phyloP scores from a whole-genome alignment of 92 coral and sea anemone genomes.

The Palythoa caribaeorum region DNA sequence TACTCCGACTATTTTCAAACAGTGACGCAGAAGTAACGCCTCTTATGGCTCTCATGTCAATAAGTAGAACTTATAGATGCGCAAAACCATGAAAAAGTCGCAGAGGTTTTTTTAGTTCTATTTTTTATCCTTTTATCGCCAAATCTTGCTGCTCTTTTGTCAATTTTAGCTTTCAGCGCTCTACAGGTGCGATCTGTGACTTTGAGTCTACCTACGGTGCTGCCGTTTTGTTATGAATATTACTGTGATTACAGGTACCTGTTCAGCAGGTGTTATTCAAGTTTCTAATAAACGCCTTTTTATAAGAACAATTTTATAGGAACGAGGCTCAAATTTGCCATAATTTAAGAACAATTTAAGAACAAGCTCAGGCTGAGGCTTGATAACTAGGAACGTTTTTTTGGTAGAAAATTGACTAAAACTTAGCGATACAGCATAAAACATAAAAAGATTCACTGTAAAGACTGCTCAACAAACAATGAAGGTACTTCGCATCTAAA shows the following conservation, averaged over 20 bases:
- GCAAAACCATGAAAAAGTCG: background rate
- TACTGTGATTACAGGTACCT: background rate
- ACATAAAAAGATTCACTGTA: no score
- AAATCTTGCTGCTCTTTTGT: background rate
- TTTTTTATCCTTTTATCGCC: background rate
- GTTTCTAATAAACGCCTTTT: no score
- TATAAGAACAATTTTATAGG: no score
- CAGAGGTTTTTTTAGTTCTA: background rate
- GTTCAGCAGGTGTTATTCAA: background rate
- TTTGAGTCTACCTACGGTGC: background rate
- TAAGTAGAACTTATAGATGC: background rate
- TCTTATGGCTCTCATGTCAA: background rate
- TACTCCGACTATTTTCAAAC: constrained; percentile 9
- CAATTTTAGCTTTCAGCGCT: background rate
- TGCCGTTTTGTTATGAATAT: background rate
- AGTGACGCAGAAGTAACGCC: constrained; percentile 5
- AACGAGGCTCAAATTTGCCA: no score
- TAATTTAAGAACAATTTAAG: no score
- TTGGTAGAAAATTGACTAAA: no score
- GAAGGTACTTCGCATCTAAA: no score
- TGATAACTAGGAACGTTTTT: no score
- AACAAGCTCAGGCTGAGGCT: no score
- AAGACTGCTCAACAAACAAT: no score
- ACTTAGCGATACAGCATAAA: no score
- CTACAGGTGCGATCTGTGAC: background rate